Percentiles rank a stretch among this genome's conserved stretches.
Evolutionary conservation across 2,797 vertebrate species (phyloP).

Genomic region (Protosalanx chinensis): DNA sequence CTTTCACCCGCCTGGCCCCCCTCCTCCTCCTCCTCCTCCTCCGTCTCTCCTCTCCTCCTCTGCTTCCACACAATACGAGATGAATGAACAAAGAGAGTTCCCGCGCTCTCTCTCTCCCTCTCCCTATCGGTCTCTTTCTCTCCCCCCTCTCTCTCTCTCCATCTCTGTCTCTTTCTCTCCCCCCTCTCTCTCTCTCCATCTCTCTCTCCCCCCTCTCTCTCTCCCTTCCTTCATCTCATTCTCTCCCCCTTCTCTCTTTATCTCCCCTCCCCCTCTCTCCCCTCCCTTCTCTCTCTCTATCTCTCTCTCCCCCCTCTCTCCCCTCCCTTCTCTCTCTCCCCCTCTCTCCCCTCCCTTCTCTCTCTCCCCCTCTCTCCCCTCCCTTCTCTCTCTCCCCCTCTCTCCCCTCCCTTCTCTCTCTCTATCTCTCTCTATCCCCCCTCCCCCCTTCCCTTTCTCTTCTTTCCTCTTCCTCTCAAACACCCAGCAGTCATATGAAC

Average conservation of each 20-base stretch:
- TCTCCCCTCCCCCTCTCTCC: neutral
- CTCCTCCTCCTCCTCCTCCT: neutral
- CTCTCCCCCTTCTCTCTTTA: neutral
- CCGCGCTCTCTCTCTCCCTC: neutral
- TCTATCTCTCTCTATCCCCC: neutral
- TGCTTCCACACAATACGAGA: no score
- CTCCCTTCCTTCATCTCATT: neutral
- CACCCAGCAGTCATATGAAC: neutral
- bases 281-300: neutral
- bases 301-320: neutral
- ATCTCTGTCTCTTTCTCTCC: no score
- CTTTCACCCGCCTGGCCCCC: neutral
- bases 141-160: neutral
- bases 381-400: neutral
- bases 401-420: slow-evolving; percentile 6
- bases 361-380: neutral
- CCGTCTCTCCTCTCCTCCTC: neutral
- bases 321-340: slow-evolving; percentile 5
- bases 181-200: no score
- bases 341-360: neutral
- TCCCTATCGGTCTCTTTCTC: neutral
- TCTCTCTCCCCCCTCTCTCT: neutral
- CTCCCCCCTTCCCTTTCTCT: neutral
- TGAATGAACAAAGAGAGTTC: neutral
- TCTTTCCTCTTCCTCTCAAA: neutral